Conservation (phyloP, 2,888 invertebrate species). For the Oxytorus armatus region DNA sequence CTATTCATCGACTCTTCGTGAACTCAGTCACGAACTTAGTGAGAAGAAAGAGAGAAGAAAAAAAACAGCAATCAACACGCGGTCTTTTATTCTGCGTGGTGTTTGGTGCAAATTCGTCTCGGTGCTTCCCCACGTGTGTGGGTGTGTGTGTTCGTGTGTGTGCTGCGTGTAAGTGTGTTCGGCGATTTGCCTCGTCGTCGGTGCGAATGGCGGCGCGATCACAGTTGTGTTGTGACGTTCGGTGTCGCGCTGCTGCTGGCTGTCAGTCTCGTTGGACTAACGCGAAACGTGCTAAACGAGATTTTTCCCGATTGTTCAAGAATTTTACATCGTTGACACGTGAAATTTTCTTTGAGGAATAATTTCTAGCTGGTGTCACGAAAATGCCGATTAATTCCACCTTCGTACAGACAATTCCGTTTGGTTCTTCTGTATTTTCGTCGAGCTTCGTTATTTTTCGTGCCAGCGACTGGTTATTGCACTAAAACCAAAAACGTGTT, state of each 20-base stretch:
- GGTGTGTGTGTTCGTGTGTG: conserved; percentile 63
- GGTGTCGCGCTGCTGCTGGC: conserved; percentile 69
- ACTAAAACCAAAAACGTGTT: too few species aligned
- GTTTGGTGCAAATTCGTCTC: conserved; percentile 31
- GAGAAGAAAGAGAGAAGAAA: conserved; percentile 9
- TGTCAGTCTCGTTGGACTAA: conserved; percentile 72
- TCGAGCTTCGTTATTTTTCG: neutral
- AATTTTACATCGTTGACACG: neutral
- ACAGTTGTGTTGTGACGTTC: conserved; percentile 77
- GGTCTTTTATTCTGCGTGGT: conserved; percentile 27
- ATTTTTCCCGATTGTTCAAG: neutral
- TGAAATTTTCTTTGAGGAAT: neutral
- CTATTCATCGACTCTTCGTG: conserved; percentile 22
- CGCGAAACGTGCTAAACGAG: conserved; percentile 25
- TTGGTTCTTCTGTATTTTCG: neutral
- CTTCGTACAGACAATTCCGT: neutral
- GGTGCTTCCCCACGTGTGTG: conserved; percentile 48
- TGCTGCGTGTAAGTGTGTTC: conserved; percentile 66
- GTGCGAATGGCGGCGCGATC: conserved; percentile 76
- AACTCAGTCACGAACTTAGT: neutral
- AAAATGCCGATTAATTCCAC: conserved; percentile 25
- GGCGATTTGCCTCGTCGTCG: conserved; percentile 53
- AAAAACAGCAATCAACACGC: conserved; percentile 33
- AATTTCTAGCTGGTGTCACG: conserved; percentile 2
- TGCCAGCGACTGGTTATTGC: neutral